These are phyloP conservation scores for Stenolophus ochropezus DNA, from an alignment of 2,888 invertebrate genomes.

Conservation along the genomic window DNA sequence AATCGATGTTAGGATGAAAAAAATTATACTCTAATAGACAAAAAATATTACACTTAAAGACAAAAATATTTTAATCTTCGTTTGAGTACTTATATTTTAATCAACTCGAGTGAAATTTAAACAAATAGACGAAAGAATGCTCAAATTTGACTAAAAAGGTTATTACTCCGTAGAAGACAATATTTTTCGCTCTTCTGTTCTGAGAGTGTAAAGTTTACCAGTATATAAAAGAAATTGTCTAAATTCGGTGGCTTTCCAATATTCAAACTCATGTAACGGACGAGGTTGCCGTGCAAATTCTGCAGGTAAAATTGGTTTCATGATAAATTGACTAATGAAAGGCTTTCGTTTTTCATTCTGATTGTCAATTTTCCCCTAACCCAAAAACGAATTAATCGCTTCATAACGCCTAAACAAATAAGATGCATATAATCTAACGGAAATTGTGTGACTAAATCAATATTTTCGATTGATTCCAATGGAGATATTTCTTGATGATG, in stretches of 20 bases:
- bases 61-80: too few relatives aligned
- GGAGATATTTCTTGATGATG: neutral
- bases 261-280: neutral
- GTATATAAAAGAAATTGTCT: neutral
- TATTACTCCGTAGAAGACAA: too few relatives aligned
- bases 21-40: too few relatives aligned
- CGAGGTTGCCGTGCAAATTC: neutral
- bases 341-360: neutral
- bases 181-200: too few relatives aligned
- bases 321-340: neutral
- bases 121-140: too few relatives aligned
- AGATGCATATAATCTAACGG: neutral
- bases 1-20: too few relatives aligned
- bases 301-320: neutral
- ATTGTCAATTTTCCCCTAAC: neutral
- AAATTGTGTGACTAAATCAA: neutral
- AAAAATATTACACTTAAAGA: too few relatives aligned
- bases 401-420: neutral
- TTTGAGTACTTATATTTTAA: too few relatives aligned
- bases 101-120: too few relatives aligned
- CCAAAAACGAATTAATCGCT: neutral
- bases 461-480: neutral
- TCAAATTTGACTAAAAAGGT: too few relatives aligned
- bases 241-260: neutral
- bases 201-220: neutral